Conservation (phyloP, 1,140 invertebrate genomes). For the Drosophila sproati region DNA sequence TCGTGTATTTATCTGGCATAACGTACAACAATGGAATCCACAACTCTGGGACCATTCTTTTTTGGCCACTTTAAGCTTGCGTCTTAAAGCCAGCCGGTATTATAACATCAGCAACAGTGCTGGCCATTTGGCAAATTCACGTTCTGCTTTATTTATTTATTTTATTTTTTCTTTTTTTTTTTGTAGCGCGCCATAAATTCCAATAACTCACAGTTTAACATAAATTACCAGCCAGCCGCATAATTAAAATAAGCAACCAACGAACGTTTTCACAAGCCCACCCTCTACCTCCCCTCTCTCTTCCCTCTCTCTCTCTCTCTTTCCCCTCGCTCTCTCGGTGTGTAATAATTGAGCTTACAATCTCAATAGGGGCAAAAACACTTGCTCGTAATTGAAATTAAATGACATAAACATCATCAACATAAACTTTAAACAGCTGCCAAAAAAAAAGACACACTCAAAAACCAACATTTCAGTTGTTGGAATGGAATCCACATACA, state of each 20-base stretch:
- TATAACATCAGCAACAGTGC: constrained; percentile 1
- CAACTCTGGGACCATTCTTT: constrained; percentile 16
- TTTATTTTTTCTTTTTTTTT: no score
- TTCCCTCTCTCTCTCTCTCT: constrained; percentile 9
- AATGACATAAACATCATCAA: constrained; percentile 65
- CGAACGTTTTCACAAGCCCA: constrained; percentile 16
- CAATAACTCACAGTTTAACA: constrained; percentile 80
- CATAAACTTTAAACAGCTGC: constrained; percentile 63
- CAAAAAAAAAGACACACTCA: constrained; percentile 22
- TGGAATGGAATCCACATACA: constrained; percentile 72
- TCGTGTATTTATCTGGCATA: constrained; percentile 74
- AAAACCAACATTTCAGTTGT: constrained; percentile 58
- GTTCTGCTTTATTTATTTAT: background rate
- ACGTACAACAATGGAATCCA: constrained; percentile 26
- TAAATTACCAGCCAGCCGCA: constrained; percentile 74
- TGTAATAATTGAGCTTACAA: constrained; percentile 46
- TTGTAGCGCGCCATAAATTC: constrained; percentile 68
- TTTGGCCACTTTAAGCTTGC: constrained; percentile 23
- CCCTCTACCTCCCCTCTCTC: background rate
- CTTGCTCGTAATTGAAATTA: constrained; percentile 71
- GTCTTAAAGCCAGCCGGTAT: constrained; percentile 30
- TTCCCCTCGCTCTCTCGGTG: constrained; percentile 6
- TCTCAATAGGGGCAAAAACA: constrained; percentile 19
- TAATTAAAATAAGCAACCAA: constrained; percentile 64
- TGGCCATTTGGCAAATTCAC: constrained; percentile 64